phyloP scores from a whole-genome alignment of 1,140 invertebrate species.

The Tribolium castaneum region DNA sequence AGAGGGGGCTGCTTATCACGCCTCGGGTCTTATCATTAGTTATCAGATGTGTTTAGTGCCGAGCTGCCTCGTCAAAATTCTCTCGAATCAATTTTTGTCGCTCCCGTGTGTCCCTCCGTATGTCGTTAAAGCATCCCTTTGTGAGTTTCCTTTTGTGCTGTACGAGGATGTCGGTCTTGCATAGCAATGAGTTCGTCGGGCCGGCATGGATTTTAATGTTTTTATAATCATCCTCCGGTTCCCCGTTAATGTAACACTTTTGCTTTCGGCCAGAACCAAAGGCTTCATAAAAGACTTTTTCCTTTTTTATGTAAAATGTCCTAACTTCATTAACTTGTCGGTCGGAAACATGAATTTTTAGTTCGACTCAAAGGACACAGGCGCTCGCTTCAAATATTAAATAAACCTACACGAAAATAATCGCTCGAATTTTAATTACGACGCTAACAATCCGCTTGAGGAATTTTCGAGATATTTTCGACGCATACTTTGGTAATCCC shows the following conservation, averaged over 20 bases:
- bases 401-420: slow-evolving; percentile 10
- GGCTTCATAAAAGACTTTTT: slow-evolving; percentile 54
- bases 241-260: slow-evolving; percentile 55
- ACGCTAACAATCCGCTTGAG: background rate
- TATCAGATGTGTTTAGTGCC: no score
- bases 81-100: background rate
- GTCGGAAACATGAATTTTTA: slow-evolving; percentile 42
- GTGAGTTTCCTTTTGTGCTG: slow-evolving; percentile 49
- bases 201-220: slow-evolving; percentile 52
- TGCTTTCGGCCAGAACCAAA: slow-evolving; percentile 51
- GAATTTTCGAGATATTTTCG: slow-evolving; percentile 43
- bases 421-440: slow-evolving; percentile 18
- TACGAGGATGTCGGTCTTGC: slow-evolving; percentile 46
- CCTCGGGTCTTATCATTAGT: background rate
- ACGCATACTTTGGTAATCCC: slow-evolving; percentile 42
- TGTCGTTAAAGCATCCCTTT: slow-evolving; percentile 50
- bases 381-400: slow-evolving; percentile 10
- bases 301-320: slow-evolving; percentile 54
- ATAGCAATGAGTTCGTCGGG: slow-evolving; percentile 50
- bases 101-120: background rate
- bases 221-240: slow-evolving; percentile 51
- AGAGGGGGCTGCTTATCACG: background rate
- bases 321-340: slow-evolving; percentile 52
- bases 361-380: slow-evolving; percentile 17
- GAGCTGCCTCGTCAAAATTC: background rate